Base-by-base conservation (phyloP, 2,888 invertebrate species). In the Leptinotarsa tumamoca region DNA sequence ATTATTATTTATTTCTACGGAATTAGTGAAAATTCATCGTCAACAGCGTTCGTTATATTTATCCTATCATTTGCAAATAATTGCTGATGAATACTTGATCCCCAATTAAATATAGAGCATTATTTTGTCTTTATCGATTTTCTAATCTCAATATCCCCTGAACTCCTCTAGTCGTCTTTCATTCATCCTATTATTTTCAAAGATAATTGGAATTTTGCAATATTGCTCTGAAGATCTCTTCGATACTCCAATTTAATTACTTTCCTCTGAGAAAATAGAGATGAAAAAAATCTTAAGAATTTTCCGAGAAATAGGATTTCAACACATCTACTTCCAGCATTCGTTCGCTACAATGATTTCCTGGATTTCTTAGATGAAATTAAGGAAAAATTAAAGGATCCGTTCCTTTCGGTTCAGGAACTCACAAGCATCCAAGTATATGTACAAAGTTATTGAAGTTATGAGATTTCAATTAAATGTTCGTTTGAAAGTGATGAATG, bases 151-250 rank as follows among this genome's bases (percentile, higher is more conserved):
- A 43, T 63, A 63, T 43, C n/a, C 13, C 10, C 63, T 43, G 63
- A 63, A 33, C 27, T 63, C 18, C 18, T n/a, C 63, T 4, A 43
- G 63, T n/a, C 63, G 33, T 63, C 27, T 43, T 63, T 13, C n/a
- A 63, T 63, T 63, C 33, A 63, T 63, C 63, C 63, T 63, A 43
- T 43, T 63, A 63, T 43, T 33, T 63, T 43, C 63, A 63, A 18
- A 33, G 43, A 33, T 63, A 43, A 63, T 63, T 63, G 63, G 63
- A 43, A 63, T 63, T 63, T 63, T 63, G 63, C 63, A 63, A 63
- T 33, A 63, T 43, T 63, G 63, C 43, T 33, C n/a, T 33, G 33
- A 43, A 17, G 43, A 63, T 15, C n/a, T 63, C 4, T 33, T 43
- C 63, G 63, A 63, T 63, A 63, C 33, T 63, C 10, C 33, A 63